Conservation (phyloP, 2,888 invertebrate genomes). For the Drosophila borborema region DNA sequence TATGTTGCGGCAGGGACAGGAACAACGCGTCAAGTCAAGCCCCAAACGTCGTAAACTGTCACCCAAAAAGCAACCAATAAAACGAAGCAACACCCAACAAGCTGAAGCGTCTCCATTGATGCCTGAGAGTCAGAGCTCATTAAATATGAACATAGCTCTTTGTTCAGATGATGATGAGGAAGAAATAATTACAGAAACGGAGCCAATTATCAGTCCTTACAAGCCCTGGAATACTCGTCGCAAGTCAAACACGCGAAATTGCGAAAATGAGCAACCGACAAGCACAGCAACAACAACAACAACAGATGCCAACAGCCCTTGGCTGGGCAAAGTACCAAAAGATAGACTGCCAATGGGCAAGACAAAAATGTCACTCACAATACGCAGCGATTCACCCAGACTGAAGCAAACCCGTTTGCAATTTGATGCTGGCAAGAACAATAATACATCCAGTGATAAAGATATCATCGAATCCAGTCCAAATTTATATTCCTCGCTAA, state of each 20-base stretch:
- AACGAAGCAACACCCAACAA: conserved; percentile 18
- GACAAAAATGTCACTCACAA: conserved; percentile 61
- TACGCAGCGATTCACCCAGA: conserved; percentile 49
- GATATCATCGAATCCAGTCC: conserved; percentile 81
- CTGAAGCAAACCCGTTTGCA: conserved; percentile 75
- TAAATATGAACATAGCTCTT: conserved; percentile 82
- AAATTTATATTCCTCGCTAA: conserved; percentile 53
- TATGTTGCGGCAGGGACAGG: conserved; percentile 42
- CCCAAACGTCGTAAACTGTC: conserved; percentile 44
- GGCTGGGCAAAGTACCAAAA: conserved; percentile 56
- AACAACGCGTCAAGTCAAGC: conserved; percentile 21
- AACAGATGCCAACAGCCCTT: conserved; percentile 9
- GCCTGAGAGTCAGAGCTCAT: conserved; percentile 54
- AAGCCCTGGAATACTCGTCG: conserved; percentile 41
- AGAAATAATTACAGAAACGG: conserved; percentile 72
- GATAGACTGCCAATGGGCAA: conserved; percentile 21
- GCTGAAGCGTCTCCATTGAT: conserved; percentile 23
- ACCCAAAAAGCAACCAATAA: conserved; percentile 34
- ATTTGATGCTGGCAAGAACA: conserved; percentile 46
- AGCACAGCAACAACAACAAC: conserved; percentile 5
- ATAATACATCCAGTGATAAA: conserved; percentile 44
- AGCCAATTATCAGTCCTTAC: conserved; percentile 63
- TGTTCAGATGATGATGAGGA: conserved; percentile 53
- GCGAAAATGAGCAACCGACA: conserved; percentile 59
- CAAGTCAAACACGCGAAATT: conserved; percentile 41